phyloP scores from a whole-genome alignment of 2,888 invertebrate genomes.

The Calliphora vomitoria region DNA sequence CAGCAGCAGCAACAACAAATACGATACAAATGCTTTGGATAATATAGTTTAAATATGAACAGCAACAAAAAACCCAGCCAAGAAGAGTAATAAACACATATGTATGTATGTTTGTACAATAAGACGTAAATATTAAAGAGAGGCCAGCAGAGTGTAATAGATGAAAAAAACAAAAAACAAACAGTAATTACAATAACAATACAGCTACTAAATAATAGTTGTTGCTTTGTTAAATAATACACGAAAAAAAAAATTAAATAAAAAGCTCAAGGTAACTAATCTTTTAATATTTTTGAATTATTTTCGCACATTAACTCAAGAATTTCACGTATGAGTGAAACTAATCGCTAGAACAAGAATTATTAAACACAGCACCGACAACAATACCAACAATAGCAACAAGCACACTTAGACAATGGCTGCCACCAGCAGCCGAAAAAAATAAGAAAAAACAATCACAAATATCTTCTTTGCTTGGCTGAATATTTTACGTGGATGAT shows the following conservation, averaged over 20 bases:
- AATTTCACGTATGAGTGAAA: conserved; percentile 73
- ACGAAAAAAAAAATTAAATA: conserved; percentile 30
- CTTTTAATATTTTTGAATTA: conserved; percentile 70
- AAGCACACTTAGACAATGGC: not conserved
- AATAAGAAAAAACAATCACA: not conserved
- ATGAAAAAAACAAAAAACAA: conserved; percentile 20
- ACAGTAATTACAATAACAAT: conserved; percentile 32
- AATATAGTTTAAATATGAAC: conserved; percentile 18
- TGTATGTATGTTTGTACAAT: no score
- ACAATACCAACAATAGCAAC: not conserved
- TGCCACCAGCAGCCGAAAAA: not conserved
- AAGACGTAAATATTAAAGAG: not conserved
- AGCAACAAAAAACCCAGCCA: not conserved
- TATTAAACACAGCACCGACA: conserved; percentile 35
- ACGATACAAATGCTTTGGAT: conserved; percentile 25
- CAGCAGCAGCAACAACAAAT: conserved; percentile 37
- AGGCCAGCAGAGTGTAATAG: not conserved
- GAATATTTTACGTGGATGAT: not conserved
- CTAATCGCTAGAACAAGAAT: conserved; percentile 59
- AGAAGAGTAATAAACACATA: conserved; percentile 15
- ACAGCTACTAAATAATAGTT: conserved; percentile 19
- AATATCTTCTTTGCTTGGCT: not conserved
- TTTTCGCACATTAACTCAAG: conserved; percentile 72
- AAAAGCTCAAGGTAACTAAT: conserved; percentile 71
- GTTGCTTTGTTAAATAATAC: conserved; percentile 30